phyloP scores from a whole-genome alignment of 2,888 invertebrate species.

The Hypomecis atomaria region DNA sequence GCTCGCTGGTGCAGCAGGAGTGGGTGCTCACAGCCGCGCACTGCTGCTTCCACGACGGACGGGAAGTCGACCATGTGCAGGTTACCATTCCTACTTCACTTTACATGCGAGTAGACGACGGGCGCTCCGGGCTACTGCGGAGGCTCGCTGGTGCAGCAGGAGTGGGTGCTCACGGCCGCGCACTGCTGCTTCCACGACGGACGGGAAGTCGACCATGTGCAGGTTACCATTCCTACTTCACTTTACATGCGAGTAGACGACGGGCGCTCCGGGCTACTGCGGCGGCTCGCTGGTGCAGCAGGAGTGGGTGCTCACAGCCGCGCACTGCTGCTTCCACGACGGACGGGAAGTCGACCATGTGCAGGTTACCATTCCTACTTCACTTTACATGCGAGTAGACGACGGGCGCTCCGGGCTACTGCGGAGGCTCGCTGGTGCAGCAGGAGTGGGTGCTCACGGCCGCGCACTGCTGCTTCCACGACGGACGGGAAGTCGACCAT shows the following conservation, averaged over 20 bases:
- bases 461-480: constrained; percentile 81
- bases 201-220: constrained; percentile 66
- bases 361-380: constrained; percentile 64
- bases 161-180: constrained; percentile 81
- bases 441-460: constrained; percentile 79
- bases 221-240: constrained; percentile 62
- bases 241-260: constrained; percentile 70
- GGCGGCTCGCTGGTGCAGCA: constrained; percentile 76
- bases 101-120: constrained; percentile 67
- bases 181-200: constrained; percentile 78
- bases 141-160: constrained; percentile 70
- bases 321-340: constrained; percentile 79
- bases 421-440: constrained; percentile 78
- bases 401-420: constrained; percentile 75
- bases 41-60: constrained; percentile 73
- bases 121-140: constrained; percentile 81
- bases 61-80: constrained; percentile 71
- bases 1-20: constrained; percentile 70
- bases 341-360: constrained; percentile 66
- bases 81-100: constrained; percentile 59
- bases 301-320: constrained; percentile 80
- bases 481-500: constrained; percentile 62
- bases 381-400: constrained; percentile 71
- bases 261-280: constrained; percentile 77
- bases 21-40: constrained; percentile 83